phyloP scores from a whole-genome alignment of 2,797 vertebrate genomes.

The Benthosema pterotum region DNA sequence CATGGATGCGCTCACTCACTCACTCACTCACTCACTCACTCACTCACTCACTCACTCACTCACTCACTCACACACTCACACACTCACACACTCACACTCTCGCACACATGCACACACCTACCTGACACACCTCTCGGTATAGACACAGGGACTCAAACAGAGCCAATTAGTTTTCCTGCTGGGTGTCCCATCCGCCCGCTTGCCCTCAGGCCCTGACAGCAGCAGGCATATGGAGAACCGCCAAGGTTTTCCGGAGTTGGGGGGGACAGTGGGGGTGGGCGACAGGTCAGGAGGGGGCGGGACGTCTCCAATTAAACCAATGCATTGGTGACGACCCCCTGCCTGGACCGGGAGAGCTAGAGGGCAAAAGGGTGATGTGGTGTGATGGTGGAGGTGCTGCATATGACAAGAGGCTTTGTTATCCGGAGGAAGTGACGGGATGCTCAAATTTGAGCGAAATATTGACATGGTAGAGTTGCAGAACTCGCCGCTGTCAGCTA shows the following conservation, averaged over 20 bases:
- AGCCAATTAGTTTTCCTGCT: constrained; percentile 88
- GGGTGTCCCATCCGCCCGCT: constrained; percentile 80
- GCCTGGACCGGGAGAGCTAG: constrained; percentile 49
- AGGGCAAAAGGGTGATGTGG: constrained; percentile 31
- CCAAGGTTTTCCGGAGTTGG: not conserved
- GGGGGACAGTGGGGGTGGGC: constrained; percentile 64
- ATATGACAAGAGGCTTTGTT: constrained; percentile 40
- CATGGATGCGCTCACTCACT: too few species aligned
- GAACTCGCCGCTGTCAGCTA: too few species aligned
- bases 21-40: too few species aligned
- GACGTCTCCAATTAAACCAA: constrained; percentile 79
- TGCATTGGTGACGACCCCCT: constrained; percentile 65
- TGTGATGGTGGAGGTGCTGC: constrained; percentile 14
- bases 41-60: not conserved
- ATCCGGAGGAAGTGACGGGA: too few species aligned
- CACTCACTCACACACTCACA: constrained; percentile 1
- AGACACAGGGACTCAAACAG: constrained; percentile 57
- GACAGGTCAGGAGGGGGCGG: constrained; percentile 44
- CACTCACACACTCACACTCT: constrained; percentile 29
- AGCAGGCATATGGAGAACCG: constrained; percentile 65
- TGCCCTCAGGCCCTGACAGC: constrained; percentile 83
- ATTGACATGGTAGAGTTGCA: too few species aligned
- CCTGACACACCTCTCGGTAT: constrained; percentile 39
- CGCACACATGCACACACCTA: constrained; percentile 24
- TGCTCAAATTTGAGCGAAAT: too few species aligned